Conservation (phyloP, 2,797 vertebrate species). For the Vireo griseus region DNA sequence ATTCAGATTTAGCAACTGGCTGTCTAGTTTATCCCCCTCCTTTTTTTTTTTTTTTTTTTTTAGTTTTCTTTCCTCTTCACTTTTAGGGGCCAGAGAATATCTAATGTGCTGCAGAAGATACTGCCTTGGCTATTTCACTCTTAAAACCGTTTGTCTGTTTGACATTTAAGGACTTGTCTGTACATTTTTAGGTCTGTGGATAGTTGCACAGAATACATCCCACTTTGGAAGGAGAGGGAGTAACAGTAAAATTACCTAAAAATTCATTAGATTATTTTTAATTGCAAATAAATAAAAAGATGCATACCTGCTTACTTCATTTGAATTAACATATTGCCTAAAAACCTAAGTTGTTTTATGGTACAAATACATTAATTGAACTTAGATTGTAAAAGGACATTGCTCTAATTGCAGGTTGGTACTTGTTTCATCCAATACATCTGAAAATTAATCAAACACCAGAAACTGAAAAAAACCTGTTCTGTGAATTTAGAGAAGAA, state of each 20-base stretch:
- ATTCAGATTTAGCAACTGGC: background rate
- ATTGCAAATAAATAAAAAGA: background rate
- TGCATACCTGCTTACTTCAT: background rate
- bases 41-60: fast-evolving
- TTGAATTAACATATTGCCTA: background rate
- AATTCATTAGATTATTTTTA: background rate
- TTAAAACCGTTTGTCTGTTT: background rate
- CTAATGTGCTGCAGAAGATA: background rate
- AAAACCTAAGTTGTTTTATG: background rate
- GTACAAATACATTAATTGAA: background rate
- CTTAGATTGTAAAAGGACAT: background rate
- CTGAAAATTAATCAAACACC: background rate
- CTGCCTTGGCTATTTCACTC: background rate
- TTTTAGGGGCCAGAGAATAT: background rate
- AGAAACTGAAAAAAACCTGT: background rate
- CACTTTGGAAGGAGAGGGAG: background rate
- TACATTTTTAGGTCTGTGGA: background rate
- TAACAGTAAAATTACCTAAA: background rate
- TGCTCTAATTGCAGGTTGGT: background rate
- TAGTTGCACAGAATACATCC: background rate
- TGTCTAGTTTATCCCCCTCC: fast-evolving
- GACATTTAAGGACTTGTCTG: background rate
- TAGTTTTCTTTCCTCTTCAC: fast-evolving
- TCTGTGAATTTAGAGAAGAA: background rate
- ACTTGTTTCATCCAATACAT: background rate